phyloP scores from a whole-genome alignment of 2,888 invertebrate genomes.

The Enchytraeus crypticus region DNA sequence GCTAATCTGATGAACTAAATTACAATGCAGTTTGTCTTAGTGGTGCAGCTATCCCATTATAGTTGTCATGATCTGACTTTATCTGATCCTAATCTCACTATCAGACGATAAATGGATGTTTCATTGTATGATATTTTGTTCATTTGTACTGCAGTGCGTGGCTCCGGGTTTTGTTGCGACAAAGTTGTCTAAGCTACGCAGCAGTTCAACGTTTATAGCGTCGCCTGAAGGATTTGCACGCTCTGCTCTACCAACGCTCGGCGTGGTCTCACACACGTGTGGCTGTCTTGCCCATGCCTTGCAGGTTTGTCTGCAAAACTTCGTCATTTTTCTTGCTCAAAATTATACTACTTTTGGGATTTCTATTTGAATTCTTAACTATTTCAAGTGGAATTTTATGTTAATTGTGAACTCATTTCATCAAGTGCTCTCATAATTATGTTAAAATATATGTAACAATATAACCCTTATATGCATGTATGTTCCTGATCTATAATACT shows the following conservation, averaged over 20 bases:
- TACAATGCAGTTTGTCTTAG: too few species aligned
- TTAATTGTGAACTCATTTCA: neutral
- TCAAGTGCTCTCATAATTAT: neutral
- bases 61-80: too few species aligned
- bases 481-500: too few species aligned
- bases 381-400: neutral
- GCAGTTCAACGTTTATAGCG: constrained; percentile 39
- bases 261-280: constrained; percentile 36
- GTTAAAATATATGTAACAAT: too few species aligned
- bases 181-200: constrained; percentile 53
- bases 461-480: too few species aligned
- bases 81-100: too few species aligned
- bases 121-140: too few species aligned
- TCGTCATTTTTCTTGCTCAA: neutral
- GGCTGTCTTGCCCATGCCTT: constrained; percentile 47
- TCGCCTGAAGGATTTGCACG: constrained; percentile 39
- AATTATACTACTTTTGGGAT: neutral
- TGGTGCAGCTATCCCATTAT: too few species aligned
- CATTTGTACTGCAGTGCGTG: too few species aligned
- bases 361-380: neutral
- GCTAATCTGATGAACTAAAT: too few species aligned
- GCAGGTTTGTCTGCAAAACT: constrained; percentile 27
- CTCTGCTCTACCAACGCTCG: constrained; percentile 42
- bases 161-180: constrained; percentile 82
- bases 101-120: too few species aligned